phyloP scores from a whole-genome alignment of 2,113 vertebrate species.

The Plecturocebus donacophilus region DNA sequence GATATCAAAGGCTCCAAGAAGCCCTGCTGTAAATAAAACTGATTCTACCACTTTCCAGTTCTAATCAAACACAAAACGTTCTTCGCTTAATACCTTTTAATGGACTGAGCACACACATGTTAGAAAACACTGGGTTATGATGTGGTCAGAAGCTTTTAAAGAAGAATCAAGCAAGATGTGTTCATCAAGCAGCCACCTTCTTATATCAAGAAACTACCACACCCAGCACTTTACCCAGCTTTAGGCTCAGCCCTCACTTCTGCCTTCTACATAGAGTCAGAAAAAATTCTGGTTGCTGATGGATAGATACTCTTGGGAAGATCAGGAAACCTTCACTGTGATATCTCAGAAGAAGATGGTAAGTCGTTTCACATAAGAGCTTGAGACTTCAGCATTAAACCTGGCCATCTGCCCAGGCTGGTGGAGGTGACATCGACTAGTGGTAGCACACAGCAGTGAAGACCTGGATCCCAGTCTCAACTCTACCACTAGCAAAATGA shows the following conservation, averaged over 20 bases:
- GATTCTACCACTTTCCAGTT: background rate
- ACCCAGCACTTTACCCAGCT: background rate
- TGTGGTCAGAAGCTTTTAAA: background rate
- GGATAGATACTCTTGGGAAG: background rate
- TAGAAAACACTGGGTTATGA: background rate
- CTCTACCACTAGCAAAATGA: background rate
- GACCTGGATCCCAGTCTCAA: background rate
- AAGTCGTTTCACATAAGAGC: constrained; percentile 28
- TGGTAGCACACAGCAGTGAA: background rate
- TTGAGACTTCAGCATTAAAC: background rate
- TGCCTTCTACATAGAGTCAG: background rate
- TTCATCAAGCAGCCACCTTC: background rate
- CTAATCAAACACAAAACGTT: background rate
- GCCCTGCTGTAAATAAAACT: background rate
- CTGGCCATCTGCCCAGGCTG: background rate
- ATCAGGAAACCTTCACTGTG: background rate
- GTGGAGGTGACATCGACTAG: background rate
- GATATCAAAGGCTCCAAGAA: background rate
- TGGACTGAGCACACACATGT: background rate
- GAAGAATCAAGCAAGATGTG: background rate
- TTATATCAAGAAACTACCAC: background rate
- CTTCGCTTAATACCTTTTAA: background rate
- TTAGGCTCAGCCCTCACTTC: background rate
- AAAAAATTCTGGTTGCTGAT: background rate
- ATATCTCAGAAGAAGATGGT: constrained; percentile 43